phyloP scores from a whole-genome alignment of 2,797 vertebrate species.

The Falco concolor region DNA sequence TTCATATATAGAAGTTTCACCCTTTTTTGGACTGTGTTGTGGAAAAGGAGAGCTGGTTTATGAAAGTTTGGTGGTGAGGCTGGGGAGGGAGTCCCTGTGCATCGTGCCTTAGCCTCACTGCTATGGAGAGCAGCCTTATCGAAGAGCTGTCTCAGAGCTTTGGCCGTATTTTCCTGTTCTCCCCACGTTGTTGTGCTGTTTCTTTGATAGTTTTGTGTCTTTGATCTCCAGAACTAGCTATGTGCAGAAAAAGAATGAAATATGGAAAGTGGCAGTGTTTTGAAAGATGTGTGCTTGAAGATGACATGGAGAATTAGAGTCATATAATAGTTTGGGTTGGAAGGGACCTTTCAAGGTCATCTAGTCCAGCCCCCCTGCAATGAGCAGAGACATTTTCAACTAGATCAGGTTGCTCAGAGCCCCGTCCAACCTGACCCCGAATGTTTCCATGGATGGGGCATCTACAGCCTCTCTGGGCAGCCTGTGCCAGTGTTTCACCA shows the following conservation, averaged over 20 bases:
- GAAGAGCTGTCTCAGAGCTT: background rate
- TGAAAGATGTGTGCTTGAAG: background rate
- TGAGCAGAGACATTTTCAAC: background rate
- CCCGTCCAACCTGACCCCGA: background rate
- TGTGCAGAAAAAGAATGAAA: background rate
- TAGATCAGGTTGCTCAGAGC: background rate
- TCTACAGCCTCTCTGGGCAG: background rate
- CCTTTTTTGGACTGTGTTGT: background rate
- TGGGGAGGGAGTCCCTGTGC: background rate
- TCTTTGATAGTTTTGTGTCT: background rate
- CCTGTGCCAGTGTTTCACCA: background rate
- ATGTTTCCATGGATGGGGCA: background rate
- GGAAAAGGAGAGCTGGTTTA: background rate
- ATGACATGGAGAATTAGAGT: background rate
- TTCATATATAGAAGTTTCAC: background rate
- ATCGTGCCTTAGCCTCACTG: background rate
- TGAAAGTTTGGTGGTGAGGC: background rate
- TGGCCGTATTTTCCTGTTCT: background rate
- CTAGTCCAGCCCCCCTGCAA: rapidly evolving
- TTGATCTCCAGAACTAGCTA: background rate
- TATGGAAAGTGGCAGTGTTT: background rate
- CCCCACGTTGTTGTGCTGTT: background rate
- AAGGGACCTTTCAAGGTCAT: background rate
- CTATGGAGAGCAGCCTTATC: background rate
- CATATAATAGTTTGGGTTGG: background rate